Conservation (phyloP, 2,888 invertebrate genomes). For the Andrena marginata region DNA sequence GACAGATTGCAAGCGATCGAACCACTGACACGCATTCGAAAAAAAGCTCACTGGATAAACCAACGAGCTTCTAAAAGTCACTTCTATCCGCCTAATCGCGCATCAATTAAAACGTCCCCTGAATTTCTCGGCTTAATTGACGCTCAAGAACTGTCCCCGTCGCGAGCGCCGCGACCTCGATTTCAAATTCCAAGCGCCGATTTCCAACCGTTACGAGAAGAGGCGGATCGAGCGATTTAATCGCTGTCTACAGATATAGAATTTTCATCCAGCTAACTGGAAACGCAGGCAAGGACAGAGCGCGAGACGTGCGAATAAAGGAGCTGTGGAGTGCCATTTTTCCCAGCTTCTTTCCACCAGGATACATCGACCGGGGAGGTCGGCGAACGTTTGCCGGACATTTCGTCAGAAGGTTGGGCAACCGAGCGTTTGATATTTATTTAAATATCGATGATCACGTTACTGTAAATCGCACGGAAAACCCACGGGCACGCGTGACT, state of each 20-base stretch:
- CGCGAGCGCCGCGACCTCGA: not conserved
- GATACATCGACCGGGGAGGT: not conserved
- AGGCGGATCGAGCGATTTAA: not conserved
- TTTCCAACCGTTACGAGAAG: not conserved
- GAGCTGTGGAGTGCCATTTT: not conserved
- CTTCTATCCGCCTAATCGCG: not conserved
- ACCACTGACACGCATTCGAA: slow-evolving; percentile 28
- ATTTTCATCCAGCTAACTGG: slow-evolving; percentile 13
- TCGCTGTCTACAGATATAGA: not conserved
- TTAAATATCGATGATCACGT: slow-evolving; percentile 1
- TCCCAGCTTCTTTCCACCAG: not conserved
- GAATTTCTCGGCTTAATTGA: not conserved
- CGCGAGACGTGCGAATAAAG: not conserved
- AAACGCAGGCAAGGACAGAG: not conserved
- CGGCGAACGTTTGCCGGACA: not conserved
- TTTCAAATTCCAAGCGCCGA: not conserved
- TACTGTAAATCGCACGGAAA: slow-evolving; percentile 12
- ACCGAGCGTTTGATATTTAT: too few relatives aligned
- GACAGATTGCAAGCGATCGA: slow-evolving; percentile 25
- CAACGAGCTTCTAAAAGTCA: not conserved
- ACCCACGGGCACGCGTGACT: slow-evolving; percentile 19
- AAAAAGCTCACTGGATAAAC: not conserved
- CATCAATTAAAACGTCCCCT: not conserved
- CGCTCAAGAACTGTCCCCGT: not conserved
- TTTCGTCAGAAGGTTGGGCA: not conserved